A percentile compares a stretch with the other conserved stretches of the same genome.
Conservation (phyloP, 2,888 invertebrate genomes). For the Cantharis flavilabris region DNA sequence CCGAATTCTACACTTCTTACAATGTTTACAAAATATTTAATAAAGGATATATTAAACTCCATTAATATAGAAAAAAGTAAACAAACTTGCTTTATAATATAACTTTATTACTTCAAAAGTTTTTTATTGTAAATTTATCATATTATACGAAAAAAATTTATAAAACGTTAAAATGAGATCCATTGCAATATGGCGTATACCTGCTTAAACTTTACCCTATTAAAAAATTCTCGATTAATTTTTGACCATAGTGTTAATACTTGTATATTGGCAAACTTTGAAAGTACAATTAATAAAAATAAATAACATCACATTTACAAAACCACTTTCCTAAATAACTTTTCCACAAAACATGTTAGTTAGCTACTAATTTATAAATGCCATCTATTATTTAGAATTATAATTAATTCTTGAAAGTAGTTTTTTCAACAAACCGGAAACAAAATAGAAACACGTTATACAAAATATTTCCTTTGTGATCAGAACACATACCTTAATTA, state of each 20-base stretch:
- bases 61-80: neutral
- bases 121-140: neutral
- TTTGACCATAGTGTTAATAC: neutral
- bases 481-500: neutral
- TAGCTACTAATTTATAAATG: neutral
- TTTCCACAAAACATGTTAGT: neutral
- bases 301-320: neutral
- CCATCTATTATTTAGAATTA: neutral
- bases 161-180: neutral
- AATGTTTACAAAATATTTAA: neutral
- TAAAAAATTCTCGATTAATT: neutral
- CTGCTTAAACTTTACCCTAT: neutral
- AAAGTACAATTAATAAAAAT: neutral
- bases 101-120: neutral
- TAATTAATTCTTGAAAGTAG: neutral
- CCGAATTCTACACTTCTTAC: neutral
- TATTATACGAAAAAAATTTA: neutral
- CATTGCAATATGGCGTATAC: neutral
- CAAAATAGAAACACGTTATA: neutral
- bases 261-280: neutral
- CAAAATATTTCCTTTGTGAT: neutral
- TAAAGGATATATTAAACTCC: neutral
- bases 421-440: neutral
- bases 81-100: neutral
- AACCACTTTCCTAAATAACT: neutral